Conservation (phyloP, 2,797 vertebrate species). For the Squalus acanthias region DNA sequence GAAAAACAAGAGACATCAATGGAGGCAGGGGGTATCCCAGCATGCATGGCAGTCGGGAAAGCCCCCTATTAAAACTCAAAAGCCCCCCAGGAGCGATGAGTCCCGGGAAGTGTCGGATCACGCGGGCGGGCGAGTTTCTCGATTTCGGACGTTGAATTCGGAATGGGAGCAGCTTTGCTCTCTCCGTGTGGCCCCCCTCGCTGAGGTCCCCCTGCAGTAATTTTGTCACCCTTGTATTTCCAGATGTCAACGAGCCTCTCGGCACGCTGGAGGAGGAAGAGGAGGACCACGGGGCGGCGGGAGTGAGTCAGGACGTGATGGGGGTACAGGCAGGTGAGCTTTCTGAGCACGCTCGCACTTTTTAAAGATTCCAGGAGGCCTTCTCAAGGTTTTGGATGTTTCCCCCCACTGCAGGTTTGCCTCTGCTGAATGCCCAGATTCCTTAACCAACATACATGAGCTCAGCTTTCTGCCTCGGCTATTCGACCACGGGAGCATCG, state of each 20-base stretch:
- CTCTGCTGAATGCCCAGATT: no score
- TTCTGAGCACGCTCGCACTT: background rate
- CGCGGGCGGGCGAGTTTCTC: no score
- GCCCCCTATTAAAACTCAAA: background rate
- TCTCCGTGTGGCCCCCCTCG: conserved; percentile 43
- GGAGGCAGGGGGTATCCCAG: background rate
- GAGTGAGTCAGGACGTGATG: no score
- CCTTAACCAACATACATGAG: no score
- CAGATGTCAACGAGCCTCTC: background rate
- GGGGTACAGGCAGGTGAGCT: background rate
- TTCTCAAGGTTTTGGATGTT: no score
- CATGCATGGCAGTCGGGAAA: background rate
- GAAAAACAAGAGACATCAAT: background rate
- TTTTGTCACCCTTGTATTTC: conserved; percentile 23
- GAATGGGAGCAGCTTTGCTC: conserved; percentile 40
- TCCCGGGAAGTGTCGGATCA: no score
- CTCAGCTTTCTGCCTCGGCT: no score
- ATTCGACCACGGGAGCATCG: no score
- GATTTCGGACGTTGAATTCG: no score
- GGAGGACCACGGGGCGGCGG: background rate
- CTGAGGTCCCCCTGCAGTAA: conserved; percentile 44
- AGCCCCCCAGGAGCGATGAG: background rate
- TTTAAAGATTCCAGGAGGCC: background rate
- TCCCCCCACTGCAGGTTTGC: no score
- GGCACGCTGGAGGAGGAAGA: background rate